Evolutionary conservation across 2,888 invertebrate species (phyloP).

Genomic region (Altica lythri): DNA sequence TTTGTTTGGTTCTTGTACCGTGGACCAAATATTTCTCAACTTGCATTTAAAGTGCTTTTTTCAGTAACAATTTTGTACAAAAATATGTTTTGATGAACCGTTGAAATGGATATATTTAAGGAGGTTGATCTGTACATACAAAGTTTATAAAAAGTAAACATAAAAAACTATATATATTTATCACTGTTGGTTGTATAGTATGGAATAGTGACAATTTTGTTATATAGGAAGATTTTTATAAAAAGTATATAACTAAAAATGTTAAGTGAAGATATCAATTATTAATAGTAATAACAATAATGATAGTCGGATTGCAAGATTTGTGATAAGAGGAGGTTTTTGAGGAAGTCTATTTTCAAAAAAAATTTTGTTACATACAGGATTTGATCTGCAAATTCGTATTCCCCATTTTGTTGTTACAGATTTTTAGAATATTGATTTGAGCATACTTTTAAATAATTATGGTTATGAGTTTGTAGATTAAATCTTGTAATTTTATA

Average conservation of each 20-base stretch:
- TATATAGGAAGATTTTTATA: slow-evolving; percentile 43
- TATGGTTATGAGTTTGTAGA: too few species aligned
- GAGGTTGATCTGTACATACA: slow-evolving; percentile 25
- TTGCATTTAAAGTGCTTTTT: slow-evolving; percentile 37
- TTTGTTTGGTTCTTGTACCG: slow-evolving; percentile 7
- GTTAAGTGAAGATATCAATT: slow-evolving; percentile 35
- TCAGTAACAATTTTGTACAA: slow-evolving; percentile 31
- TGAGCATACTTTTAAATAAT: too few species aligned
- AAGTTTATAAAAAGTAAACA: slow-evolving; percentile 23
- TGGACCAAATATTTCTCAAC: slow-evolving; percentile 24
- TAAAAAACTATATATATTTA: slow-evolving; percentile 28
- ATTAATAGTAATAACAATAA: slow-evolving; percentile 31
- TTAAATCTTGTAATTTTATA: slow-evolving; percentile 23
- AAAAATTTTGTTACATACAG: slow-evolving; percentile 40
- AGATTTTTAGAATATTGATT: not conserved
- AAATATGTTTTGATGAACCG: slow-evolving; percentile 21
- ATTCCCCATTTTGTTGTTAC: too few species aligned
- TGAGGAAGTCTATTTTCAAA: slow-evolving; percentile 40
- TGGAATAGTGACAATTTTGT: slow-evolving; percentile 45
- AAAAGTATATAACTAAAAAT: slow-evolving; percentile 36
- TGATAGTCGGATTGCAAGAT: slow-evolving; percentile 37
- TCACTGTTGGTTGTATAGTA: slow-evolving; percentile 38
- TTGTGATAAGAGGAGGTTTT: slow-evolving; percentile 50
- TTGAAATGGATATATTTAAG: slow-evolving; percentile 25
- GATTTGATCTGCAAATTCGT: slow-evolving; percentile 15